Conservation (phyloP, 92 coral and sea anemone genomes). For the Muricea muricata region DNA sequence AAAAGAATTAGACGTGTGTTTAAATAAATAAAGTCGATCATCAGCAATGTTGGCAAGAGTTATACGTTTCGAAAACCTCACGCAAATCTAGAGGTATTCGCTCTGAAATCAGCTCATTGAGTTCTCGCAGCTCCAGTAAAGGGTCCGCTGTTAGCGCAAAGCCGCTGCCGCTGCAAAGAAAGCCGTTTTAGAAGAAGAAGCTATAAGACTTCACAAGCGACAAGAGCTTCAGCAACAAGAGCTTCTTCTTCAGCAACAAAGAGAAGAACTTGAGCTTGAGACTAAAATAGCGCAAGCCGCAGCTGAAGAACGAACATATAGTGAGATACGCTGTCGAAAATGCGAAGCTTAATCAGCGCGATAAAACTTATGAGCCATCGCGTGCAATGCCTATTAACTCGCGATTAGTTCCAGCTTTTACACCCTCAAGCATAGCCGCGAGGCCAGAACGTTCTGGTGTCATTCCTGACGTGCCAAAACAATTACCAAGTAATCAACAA, state of each 20-base stretch:
- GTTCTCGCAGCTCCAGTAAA: conserved; percentile 32
- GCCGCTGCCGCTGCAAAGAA: conserved; percentile 1
- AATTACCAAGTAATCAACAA: background rate
- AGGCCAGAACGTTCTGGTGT: background rate
- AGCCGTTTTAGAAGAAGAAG: conserved; percentile 24
- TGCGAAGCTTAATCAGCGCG: background rate
- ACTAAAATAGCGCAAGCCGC: conserved; percentile 61
- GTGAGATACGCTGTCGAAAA: conserved; percentile 30
- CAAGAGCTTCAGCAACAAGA: conserved; percentile 62
- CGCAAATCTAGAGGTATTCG: conserved; percentile 30
- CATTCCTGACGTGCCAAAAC: background rate
- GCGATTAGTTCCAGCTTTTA: background rate
- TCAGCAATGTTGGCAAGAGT: conserved; percentile 23
- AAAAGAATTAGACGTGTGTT: too few species aligned
- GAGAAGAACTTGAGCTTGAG: conserved; percentile 57
- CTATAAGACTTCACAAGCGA: conserved; percentile 48
- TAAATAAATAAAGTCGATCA: too few species aligned
- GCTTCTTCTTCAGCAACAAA: conserved; percentile 53
- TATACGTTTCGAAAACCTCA: conserved; percentile 23
- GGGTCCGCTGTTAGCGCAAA: conserved; percentile 36
- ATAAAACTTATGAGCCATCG: background rate
- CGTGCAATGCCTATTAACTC: background rate
- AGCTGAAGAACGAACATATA: conserved; percentile 58
- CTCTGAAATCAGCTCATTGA: conserved; percentile 17
- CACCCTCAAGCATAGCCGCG: background rate